Evolutionary conservation across 2,888 invertebrate genomes (phyloP), one percentile per base, ranked within the genome.

Genomic region (Amphipyra tragopoginis): DNA sequence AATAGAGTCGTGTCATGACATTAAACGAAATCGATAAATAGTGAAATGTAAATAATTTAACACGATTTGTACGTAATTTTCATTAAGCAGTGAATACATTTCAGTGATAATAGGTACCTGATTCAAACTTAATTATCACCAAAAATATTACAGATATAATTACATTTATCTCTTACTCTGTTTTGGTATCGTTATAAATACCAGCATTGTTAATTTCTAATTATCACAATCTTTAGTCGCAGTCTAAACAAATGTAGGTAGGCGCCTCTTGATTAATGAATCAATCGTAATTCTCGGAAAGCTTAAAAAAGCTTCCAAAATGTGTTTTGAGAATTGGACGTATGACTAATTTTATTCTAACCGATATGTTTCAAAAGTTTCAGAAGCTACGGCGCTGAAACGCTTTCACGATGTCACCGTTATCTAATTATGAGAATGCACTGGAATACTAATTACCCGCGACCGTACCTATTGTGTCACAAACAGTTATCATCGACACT

Each of bases 311-410:
- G 39, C 55, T 48, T 13, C 39, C 63, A 61, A 74, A 77, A 77
- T 69, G 66, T 66, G 75, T 82, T 79, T 73, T 68, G 55, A 73
- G 77, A 82, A 79, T 76, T 47, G 54, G 52, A 48, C 55, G 75
- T 68, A 76, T 83, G 82, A 82, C 81, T 80, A 74, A 83, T 80
- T 74, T 73, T 65, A 68, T 57, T 72, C 57, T 64, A 56, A 67
- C 59, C 51, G 60, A 65, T 60, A 43, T 59, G 57, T 48, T 48
- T 13, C 40, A 42, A 54, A 26, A 38, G 44, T 34, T 65, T 44
- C 14, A 47, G n/a, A 51, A 48, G 51, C 42, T 33, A 48, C 51
- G 13, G 29, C n/a, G 29, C 40, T 54, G 38, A 57, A 64, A 45
- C 9, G 15, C 21, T 39, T 53, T 43, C 51, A 7, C 4, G 38